Percentiles rank a stretch among this genome's conserved stretches.
These are phyloP conservation scores for Dromaius novaehollandiae DNA, from an alignment of 2,113 vertebrate species.

Conservation along the genomic window DNA sequence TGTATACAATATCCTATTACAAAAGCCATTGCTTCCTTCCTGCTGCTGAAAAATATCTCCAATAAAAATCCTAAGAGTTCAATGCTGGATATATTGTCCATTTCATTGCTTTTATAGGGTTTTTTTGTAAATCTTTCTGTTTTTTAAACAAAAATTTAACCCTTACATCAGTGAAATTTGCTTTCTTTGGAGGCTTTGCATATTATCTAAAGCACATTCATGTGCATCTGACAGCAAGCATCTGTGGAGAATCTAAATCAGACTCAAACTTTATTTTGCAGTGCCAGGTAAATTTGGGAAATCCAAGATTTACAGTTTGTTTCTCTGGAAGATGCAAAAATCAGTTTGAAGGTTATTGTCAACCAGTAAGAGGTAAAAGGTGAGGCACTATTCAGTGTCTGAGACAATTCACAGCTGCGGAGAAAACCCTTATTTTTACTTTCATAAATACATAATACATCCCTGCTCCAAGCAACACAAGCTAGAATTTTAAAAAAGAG, in stretches of 20 bases:
- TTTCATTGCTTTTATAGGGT: not conserved
- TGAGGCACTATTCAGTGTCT: not conserved
- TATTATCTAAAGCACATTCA: not conserved
- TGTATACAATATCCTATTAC: not conserved
- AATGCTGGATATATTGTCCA: not conserved
- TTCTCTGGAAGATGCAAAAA: not conserved
- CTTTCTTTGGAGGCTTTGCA: not conserved
- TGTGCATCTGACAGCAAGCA: conserved; percentile 9
- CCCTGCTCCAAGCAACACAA: not conserved
- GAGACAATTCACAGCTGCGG: not conserved
- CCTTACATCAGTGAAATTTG: not conserved
- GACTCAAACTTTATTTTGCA: conserved; percentile 5
- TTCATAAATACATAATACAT: not conserved
- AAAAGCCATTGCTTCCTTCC: conserved; percentile 21
- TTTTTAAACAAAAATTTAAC: conserved; percentile 8
- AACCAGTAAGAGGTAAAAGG: not conserved
- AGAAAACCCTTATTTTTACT: not conserved
- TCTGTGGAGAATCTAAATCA: not conserved
- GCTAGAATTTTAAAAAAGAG: not conserved
- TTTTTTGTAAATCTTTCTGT: not conserved
- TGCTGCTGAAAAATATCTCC: conserved; percentile 25
- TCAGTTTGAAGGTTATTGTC: not conserved
- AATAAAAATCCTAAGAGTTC: not conserved
- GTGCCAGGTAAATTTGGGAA: not conserved
- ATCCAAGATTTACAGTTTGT: not conserved